phyloP scores from a whole-genome alignment of 2,113 vertebrate genomes.

The Phylloscopus trochilus region DNA sequence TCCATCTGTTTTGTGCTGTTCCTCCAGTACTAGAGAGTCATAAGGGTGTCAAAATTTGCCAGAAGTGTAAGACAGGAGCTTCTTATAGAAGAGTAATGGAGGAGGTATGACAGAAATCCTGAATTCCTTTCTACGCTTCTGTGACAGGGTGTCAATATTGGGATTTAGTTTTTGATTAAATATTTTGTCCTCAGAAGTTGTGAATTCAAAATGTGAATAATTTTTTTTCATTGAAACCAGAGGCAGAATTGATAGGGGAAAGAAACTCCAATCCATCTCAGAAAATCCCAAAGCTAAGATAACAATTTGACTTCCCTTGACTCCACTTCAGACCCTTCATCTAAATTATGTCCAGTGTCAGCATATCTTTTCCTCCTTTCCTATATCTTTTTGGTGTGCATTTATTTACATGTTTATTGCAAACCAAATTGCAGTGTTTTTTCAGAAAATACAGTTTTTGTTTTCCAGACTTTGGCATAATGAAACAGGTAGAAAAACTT shows the following conservation, averaged over 20 bases:
- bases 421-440: background rate
- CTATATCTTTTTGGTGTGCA: background rate
- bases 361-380: background rate
- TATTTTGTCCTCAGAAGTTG: background rate
- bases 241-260: background rate
- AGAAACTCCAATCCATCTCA: background rate
- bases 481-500: background rate
- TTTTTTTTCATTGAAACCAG: background rate
- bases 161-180: background rate
- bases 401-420: background rate
- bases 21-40: background rate
- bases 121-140: background rate
- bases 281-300: background rate
- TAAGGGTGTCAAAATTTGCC: background rate
- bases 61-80: background rate
- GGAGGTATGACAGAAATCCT: background rate
- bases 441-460: background rate
- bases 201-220: background rate
- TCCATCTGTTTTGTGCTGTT: background rate
- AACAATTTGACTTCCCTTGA: background rate
- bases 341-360: background rate
- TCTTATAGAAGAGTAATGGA: background rate
- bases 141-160: background rate
- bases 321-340: background rate
- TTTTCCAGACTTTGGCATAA: background rate